Evolutionary conservation across 2,113 vertebrate genomes (phyloP).

Genomic region (Hydrochoerus hydrochaeris): DNA sequence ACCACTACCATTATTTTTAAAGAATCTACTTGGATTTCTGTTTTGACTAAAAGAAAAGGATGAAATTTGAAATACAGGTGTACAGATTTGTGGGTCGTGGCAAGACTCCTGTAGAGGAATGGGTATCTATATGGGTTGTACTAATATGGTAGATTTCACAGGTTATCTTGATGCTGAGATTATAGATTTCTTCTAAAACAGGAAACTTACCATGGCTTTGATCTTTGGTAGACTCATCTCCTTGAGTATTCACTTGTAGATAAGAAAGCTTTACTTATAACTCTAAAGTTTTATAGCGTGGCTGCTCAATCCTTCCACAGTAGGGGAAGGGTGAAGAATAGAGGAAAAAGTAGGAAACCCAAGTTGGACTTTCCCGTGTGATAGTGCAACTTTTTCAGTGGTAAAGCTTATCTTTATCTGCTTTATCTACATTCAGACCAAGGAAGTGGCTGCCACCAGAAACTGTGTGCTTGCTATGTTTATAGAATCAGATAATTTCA

Average conservation of each 20-base stretch:
- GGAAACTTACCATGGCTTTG: constrained; percentile 42
- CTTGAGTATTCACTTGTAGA: constrained; percentile 10
- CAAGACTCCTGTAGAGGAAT: background rate
- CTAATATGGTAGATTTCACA: background rate
- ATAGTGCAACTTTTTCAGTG: constrained; percentile 53
- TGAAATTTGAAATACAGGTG: background rate
- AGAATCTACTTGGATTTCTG: background rate
- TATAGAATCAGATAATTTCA: constrained; percentile 67
- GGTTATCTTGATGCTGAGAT: background rate
- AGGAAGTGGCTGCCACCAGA: constrained; percentile 71
- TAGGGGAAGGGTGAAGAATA: background rate
- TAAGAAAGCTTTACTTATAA: constrained; percentile 52
- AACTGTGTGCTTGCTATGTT: constrained; percentile 32
- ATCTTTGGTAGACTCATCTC: background rate
- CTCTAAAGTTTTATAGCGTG: constrained; percentile 67
- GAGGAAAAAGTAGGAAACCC: constrained; percentile 51
- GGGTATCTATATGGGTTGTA: rapidly evolving
- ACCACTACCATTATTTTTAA: constrained; percentile 50
- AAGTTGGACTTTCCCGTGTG: constrained; percentile 44
- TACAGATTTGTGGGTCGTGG: background rate
- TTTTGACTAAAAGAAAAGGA: background rate
- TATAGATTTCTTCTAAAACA: constrained; percentile 50
- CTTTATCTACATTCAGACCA: constrained; percentile 59
- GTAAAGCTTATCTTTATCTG: constrained; percentile 68
- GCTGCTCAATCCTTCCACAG: constrained; percentile 45